These are phyloP conservation scores for Volucella inanis DNA, from an alignment of 2,888 invertebrate species.

Conservation along the genomic window DNA sequence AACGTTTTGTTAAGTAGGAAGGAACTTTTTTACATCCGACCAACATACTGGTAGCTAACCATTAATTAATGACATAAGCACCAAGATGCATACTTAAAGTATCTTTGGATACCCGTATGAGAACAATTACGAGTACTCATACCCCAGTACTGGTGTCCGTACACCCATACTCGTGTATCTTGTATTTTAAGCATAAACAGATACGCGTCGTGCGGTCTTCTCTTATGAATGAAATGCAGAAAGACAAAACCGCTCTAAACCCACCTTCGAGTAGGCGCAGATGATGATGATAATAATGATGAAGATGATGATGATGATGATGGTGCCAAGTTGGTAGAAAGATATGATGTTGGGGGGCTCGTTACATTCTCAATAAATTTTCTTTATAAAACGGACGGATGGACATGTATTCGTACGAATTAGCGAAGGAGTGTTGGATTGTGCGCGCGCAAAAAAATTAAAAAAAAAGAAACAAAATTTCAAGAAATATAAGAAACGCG, in stretches of 20 bases:
- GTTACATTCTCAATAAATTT: slow-evolving; percentile 67
- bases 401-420: slow-evolving; percentile 34
- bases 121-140: not conserved
- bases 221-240: slow-evolving; percentile 69
- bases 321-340: slow-evolving; percentile 52
- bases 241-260: slow-evolving; percentile 12
- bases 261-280: slow-evolving; percentile 59
- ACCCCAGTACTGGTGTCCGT: too few relatives aligned
- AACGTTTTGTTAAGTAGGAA: slow-evolving; percentile 46
- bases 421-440: slow-evolving; percentile 32
- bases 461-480: too few relatives aligned
- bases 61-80: slow-evolving; percentile 74
- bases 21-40: slow-evolving; percentile 46
- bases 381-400: slow-evolving; percentile 57
- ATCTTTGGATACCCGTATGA: slow-evolving; percentile 45
- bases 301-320: slow-evolving; percentile 45
- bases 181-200: slow-evolving; percentile 39
- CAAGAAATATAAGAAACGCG: slow-evolving; percentile 31
- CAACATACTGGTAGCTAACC: slow-evolving; percentile 26
- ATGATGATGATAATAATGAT: slow-evolving; percentile 19
- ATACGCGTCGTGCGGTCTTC: slow-evolving; percentile 47
- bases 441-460: not conserved
- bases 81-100: slow-evolving; percentile 67
- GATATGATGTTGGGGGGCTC: slow-evolving; percentile 68
- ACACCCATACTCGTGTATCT: slow-evolving; percentile 13